phyloP scores from a whole-genome alignment of 2,888 invertebrate species.

The Coremacera marginata region DNA sequence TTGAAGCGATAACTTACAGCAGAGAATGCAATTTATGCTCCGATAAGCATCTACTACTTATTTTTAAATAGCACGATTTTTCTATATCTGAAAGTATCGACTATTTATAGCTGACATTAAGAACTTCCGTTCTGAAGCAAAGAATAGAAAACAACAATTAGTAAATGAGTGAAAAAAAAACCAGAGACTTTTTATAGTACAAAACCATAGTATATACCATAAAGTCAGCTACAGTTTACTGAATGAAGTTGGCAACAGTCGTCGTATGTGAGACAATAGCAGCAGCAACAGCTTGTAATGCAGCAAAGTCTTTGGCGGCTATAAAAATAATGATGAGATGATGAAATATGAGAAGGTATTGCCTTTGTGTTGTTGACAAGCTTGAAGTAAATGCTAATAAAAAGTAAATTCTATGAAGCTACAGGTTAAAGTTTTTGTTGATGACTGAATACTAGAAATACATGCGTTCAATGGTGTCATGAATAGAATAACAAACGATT shows the following conservation, averaged over 20 bases:
- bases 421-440: too few species aligned
- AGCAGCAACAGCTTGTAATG: background rate
- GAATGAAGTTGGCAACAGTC: background rate
- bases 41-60: too few species aligned
- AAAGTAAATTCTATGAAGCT: too few species aligned
- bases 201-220: background rate
- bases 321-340: background rate
- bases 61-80: too few species aligned
- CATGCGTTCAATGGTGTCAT: too few species aligned
- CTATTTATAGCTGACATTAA: constrained; percentile 2
- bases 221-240: background rate
- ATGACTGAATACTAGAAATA: too few species aligned
- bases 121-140: background rate
- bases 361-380: background rate
- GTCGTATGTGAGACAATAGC: background rate
- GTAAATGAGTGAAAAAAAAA: background rate
- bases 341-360: background rate
- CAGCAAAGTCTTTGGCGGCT: background rate
- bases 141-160: background rate
- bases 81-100: too few species aligned
- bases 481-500: too few species aligned
- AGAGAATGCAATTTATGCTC: too few species aligned
- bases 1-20: too few species aligned
- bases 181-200: background rate
- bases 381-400: too few species aligned